phyloP scores from a whole-genome alignment of 2,888 invertebrate species.

The Diloba caeruleocephala region DNA sequence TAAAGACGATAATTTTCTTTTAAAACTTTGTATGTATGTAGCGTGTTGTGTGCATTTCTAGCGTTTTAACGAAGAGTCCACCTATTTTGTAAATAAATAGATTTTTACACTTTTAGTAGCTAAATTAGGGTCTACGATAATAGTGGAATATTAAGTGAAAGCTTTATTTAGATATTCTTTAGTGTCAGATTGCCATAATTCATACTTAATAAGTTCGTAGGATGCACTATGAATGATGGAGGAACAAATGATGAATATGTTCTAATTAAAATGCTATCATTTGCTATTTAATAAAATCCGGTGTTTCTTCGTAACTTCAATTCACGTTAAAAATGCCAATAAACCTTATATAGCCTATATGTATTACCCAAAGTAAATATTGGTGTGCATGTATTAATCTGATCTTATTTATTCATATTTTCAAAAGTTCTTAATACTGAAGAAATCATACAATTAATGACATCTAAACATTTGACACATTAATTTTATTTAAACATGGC shows the following conservation, averaged over 20 bases:
- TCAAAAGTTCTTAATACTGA: no score
- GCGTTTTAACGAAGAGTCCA: constrained; percentile 87
- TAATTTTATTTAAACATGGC: no score
- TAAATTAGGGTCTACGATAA: constrained; percentile 62
- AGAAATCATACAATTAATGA: no score
- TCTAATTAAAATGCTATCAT: constrained; percentile 30
- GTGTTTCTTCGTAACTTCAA: constrained; percentile 26
- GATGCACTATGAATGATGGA: constrained; percentile 49
- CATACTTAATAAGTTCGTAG: constrained; percentile 55
- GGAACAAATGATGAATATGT: constrained; percentile 34
- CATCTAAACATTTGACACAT: no score
- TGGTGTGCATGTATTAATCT: constrained; percentile 7
- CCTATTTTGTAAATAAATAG: constrained; percentile 88
- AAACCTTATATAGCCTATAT: constrained; percentile 2
- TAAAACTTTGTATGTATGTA: constrained; percentile 63
- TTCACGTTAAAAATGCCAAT: constrained; percentile 39
- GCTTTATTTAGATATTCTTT: constrained; percentile 83
- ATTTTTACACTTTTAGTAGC: constrained; percentile 83
- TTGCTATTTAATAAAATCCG: constrained; percentile 39
- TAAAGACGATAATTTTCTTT: constrained; percentile 18
- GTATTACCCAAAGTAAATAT: no score
- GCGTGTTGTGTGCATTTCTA: constrained; percentile 81
- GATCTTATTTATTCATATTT: constrained; percentile 5
- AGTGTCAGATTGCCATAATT: constrained; percentile 81
- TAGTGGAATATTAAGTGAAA: constrained; percentile 74